Conservation (phyloP, 2,113 vertebrate genomes). For the Ceratotherium simum region DNA sequence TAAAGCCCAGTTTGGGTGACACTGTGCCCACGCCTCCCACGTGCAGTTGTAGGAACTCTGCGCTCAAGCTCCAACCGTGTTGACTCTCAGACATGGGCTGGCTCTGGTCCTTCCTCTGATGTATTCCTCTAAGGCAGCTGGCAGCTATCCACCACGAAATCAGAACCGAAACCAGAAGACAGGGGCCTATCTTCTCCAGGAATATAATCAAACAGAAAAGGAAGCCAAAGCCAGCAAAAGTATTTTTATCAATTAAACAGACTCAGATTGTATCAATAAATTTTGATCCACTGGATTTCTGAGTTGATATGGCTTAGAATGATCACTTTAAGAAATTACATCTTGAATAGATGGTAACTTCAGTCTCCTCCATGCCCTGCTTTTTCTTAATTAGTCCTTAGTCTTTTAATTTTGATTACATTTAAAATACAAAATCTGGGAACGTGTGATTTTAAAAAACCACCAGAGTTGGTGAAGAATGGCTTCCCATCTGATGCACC, state of each 20-base stretch:
- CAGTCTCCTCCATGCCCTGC: not conserved
- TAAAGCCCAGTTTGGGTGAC: not conserved
- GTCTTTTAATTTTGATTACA: not conserved
- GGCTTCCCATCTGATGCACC: not conserved
- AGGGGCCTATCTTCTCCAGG: not conserved
- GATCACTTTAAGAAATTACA: not conserved
- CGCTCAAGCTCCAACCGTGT: not conserved
- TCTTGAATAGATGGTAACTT: not conserved
- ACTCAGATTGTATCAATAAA: not conserved
- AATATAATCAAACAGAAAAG: not conserved
- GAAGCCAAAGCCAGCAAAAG: not conserved
- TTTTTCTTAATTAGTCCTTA: not conserved
- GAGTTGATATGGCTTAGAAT: not conserved
- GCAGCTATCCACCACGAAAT: not conserved
- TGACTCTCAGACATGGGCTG: not conserved
- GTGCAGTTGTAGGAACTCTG: not conserved
- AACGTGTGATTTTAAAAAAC: not conserved
- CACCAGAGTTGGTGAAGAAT: not conserved
- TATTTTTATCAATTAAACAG: not conserved
- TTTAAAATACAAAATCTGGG: not conserved
- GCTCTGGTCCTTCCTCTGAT: not conserved
- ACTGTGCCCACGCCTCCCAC: not conserved
- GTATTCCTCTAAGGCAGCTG: not conserved
- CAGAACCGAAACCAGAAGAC: not conserved
- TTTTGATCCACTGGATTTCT: constrained; percentile 12